Conservation (phyloP, 2,113 vertebrate genomes). For the Dicrurus megarhynchus region DNA sequence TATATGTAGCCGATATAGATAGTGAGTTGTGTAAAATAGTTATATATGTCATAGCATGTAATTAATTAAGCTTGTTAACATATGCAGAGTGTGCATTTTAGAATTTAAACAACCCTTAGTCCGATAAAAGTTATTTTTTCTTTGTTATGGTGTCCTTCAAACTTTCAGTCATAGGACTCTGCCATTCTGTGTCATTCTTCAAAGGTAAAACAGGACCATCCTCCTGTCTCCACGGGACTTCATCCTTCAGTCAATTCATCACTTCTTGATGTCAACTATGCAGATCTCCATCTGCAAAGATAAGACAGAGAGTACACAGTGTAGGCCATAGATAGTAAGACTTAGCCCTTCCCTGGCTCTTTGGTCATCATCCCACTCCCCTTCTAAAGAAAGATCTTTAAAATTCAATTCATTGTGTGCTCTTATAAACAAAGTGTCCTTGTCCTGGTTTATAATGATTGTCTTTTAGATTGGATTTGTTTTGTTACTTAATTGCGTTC, state of each 20-base stretch:
- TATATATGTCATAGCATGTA: background rate
- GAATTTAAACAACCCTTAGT: background rate
- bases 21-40: background rate
- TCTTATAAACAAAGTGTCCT: slow-evolving; percentile 72
- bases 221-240: background rate
- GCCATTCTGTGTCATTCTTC: background rate
- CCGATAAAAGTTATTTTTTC: background rate
- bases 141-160: background rate
- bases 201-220: background rate
- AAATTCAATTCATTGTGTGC: slow-evolving; percentile 73
- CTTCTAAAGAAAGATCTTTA: slow-evolving; percentile 71
- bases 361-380: background rate
- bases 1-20: background rate
- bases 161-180: background rate
- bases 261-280: background rate
- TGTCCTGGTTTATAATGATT: slow-evolving; percentile 68
- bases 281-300: background rate
- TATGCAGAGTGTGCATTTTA: background rate
- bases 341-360: background rate
- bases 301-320: background rate
- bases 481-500: slow-evolving; percentile 75
- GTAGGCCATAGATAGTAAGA: background rate
- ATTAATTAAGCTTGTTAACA: background rate
- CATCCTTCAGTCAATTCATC: background rate
- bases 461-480: slow-evolving; percentile 65